Evolutionary conservation across 2,797 vertebrate genomes (phyloP).

Genomic region (Sphaeramia orbicularis): DNA sequence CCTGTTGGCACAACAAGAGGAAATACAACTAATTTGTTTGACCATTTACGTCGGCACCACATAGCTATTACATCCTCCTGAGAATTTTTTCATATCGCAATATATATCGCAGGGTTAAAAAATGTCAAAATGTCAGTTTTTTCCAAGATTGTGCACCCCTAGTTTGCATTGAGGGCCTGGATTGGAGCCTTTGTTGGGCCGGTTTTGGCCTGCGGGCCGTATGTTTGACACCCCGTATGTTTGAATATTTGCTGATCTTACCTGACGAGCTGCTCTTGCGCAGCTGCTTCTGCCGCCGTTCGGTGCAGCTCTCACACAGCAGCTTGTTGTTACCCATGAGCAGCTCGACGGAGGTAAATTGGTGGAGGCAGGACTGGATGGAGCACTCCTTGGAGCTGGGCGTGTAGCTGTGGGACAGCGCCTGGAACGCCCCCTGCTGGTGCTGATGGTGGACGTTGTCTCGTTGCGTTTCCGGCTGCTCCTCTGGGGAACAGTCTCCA

Average conservation of each 20-base stretch:
- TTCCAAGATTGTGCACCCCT: too few species aligned
- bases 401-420: slow-evolving; percentile 92
- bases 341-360: slow-evolving; percentile 97
- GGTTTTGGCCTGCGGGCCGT: too few species aligned
- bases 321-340: slow-evolving; percentile 99
- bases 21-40: too few species aligned
- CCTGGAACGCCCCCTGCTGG: slow-evolving; percentile 94
- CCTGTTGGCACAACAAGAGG: too few species aligned
- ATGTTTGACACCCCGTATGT: too few species aligned
- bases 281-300: slow-evolving; percentile 86
- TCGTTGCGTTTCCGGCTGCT: slow-evolving; percentile 71
- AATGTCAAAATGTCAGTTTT: too few species aligned
- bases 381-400: slow-evolving; percentile 98
- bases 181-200: too few species aligned
- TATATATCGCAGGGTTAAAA: too few species aligned
- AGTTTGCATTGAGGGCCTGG: too few species aligned
- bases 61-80: too few species aligned
- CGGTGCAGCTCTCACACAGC: slow-evolving; percentile 95
- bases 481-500: slow-evolving; percentile 74
- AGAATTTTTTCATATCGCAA: too few species aligned
- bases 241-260: slow-evolving; percentile 65
- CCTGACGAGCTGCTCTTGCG: slow-evolving; percentile 86
- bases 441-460: slow-evolving; percentile 79
- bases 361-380: slow-evolving; percentile 96
- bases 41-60: too few species aligned